Conservation (phyloP, 2,888 invertebrate species). For the Drosophila leonis region DNA sequence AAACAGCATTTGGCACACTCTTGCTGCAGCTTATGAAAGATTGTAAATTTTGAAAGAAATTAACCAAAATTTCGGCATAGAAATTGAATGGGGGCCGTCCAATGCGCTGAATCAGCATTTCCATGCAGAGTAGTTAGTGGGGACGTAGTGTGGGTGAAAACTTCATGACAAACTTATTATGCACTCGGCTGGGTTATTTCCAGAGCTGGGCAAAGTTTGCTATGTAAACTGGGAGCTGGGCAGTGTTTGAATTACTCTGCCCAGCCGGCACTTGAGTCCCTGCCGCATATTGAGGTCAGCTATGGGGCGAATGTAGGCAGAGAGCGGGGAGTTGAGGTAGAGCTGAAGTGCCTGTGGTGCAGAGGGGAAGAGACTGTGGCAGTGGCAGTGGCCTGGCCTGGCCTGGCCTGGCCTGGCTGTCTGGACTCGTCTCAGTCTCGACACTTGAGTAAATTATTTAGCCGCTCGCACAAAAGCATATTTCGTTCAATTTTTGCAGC, state of each 20-base stretch:
- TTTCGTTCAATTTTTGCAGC: slow-evolving; percentile 79
- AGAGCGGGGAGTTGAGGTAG: neutral
- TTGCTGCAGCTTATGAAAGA: slow-evolving; percentile 17
- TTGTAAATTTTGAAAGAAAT: slow-evolving; percentile 39
- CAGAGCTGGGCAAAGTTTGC: slow-evolving; percentile 69
- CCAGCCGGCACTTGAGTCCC: slow-evolving; percentile 72
- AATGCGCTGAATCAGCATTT: slow-evolving; percentile 53
- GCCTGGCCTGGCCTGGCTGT: slow-evolving; percentile 15
- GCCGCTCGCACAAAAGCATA: slow-evolving; percentile 77
- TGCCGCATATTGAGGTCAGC: slow-evolving; percentile 77
- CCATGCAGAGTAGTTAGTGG: slow-evolving; percentile 24
- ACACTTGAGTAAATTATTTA: slow-evolving; percentile 81
- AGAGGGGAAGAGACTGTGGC: slow-evolving; percentile 14
- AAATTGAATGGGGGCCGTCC: slow-evolving; percentile 24
- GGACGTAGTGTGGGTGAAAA: slow-evolving; percentile 19
- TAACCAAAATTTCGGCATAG: slow-evolving; percentile 37
- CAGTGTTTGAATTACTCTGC: slow-evolving; percentile 77
- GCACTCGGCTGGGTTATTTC: slow-evolving; percentile 65
- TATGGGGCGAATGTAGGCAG: neutral
- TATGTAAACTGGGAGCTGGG: slow-evolving; percentile 68
- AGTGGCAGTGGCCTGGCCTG: slow-evolving; percentile 8
- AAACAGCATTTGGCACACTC: slow-evolving; percentile 19
- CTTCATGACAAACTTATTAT: slow-evolving; percentile 66
- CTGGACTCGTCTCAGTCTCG: slow-evolving; percentile 69
- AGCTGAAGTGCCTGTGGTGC: slow-evolving; percentile 8